These are phyloP conservation scores for Archegozetes longisetosus DNA, from an alignment of 1,140 invertebrate genomes.

Conservation along the genomic window DNA sequence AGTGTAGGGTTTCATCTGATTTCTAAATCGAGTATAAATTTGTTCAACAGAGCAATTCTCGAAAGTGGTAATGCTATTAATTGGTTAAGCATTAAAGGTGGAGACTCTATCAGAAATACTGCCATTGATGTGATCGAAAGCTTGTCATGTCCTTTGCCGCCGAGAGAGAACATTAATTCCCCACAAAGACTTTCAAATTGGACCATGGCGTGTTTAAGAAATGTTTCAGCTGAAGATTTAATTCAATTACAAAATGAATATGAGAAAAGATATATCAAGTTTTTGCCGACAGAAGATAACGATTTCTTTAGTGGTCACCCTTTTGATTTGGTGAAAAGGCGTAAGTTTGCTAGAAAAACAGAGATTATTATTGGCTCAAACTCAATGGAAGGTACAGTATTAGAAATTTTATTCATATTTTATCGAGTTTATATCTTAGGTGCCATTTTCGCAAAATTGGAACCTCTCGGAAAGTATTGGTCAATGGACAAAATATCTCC, in stretches of 20 bases:
- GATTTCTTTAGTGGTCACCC: no score
- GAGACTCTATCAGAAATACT: slow-evolving; percentile 55
- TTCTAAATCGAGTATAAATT: slow-evolving; percentile 60
- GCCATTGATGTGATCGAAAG: slow-evolving; percentile 68
- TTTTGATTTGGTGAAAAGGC: no score
- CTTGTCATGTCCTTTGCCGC: slow-evolving; percentile 60
- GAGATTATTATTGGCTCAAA: no score
- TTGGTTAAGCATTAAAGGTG: slow-evolving; percentile 76
- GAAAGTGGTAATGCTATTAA: slow-evolving; percentile 47
- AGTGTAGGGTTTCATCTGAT: slow-evolving; percentile 81
- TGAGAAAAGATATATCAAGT: no score
- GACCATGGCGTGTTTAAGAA: slow-evolving; percentile 68
- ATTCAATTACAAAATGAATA: slow-evolving; percentile 90
- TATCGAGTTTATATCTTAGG: no score
- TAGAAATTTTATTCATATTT: no score
- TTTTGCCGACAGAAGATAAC: no score
- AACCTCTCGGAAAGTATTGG: slow-evolving; percentile 62
- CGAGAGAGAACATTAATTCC: slow-evolving; percentile 59
- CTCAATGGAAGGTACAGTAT: no score
- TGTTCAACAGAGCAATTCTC: slow-evolving; percentile 53
- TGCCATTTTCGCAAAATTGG: slow-evolving; percentile 87
- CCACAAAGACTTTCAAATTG: slow-evolving; percentile 47
- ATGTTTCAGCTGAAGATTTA: slow-evolving; percentile 42
- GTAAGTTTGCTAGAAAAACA: no score
- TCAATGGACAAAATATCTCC: slow-evolving; percentile 63